Evolutionary conservation across 2,113 vertebrate species (phyloP).

Genomic region (Propithecus coquereli): DNA sequence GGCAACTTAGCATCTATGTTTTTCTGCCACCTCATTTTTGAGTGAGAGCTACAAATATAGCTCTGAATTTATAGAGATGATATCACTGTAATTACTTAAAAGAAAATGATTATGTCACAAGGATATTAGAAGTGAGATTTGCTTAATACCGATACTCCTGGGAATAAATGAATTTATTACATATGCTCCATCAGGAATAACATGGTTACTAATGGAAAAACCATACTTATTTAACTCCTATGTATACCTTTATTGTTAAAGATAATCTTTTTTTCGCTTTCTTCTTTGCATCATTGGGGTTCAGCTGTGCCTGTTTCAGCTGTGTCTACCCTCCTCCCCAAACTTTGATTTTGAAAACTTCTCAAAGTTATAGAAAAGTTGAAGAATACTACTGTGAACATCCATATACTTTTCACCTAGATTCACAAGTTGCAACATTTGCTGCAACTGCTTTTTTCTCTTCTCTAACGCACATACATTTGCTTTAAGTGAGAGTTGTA

Average conservation of each 20-base stretch:
- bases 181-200: not conserved
- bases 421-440: not conserved
- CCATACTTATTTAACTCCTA: not conserved
- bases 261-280: not conserved
- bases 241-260: slow-evolving; percentile 20
- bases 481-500: not conserved
- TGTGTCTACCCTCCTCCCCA: not conserved
- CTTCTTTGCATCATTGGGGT: not conserved
- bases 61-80: slow-evolving; percentile 26
- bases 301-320: not conserved
- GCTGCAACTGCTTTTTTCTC: not conserved
- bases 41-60: not conserved
- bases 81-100: slow-evolving; percentile 20
- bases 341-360: slow-evolving; percentile 20
- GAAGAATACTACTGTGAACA: not conserved
- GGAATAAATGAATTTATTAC: not conserved
- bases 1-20: not conserved
- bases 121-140: slow-evolving; percentile 38
- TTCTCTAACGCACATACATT: not conserved
- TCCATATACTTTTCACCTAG: not conserved
- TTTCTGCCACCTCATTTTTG: not conserved
- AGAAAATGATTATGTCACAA: slow-evolving; percentile 9
- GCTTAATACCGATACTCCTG: not conserved
- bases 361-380: not conserved
- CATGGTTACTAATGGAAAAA: slow-evolving; percentile 20